A percentile compares a stretch with the other conserved stretches of the same genome.
phyloP scores from a whole-genome alignment of 2,888 invertebrate species.

The Eupeodes luniger region DNA sequence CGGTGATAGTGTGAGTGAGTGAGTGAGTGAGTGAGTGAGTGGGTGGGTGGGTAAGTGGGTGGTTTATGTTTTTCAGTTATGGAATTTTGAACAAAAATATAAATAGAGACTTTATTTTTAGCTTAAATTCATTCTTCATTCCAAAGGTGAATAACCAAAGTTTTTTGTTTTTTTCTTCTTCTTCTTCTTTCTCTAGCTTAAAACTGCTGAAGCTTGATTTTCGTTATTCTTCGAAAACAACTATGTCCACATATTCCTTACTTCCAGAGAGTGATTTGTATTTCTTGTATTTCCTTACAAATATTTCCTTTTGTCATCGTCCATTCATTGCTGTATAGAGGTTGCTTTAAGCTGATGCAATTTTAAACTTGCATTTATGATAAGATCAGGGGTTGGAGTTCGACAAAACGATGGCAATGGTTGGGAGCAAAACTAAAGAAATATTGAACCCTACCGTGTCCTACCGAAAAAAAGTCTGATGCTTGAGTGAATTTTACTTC shows the following conservation, averaged over 20 bases:
- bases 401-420: too few relatives aligned
- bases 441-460: too few relatives aligned
- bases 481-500: too few relatives aligned
- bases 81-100: slow-evolving; percentile 4
- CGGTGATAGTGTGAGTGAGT: background rate
- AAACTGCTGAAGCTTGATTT: slow-evolving; percentile 49
- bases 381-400: too few relatives aligned
- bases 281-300: slow-evolving; percentile 28
- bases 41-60: background rate
- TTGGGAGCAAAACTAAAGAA: too few relatives aligned
- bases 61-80: slow-evolving; percentile 58
- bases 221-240: slow-evolving; percentile 49
- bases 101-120: background rate
- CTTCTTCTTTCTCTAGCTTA: slow-evolving; percentile 34
- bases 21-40: background rate
- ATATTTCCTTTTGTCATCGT: background rate
- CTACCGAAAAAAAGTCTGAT: too few relatives aligned
- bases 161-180: slow-evolving; percentile 16
- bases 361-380: background rate
- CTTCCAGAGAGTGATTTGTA: slow-evolving; percentile 61
- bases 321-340: background rate
- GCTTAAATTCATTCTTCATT: background rate
- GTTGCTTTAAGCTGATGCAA: background rate
- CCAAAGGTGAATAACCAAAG: slow-evolving; percentile 62
- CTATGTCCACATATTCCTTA: slow-evolving; percentile 12